Evolutionary conservation across 2,797 vertebrate species (phyloP).

Genomic region (Dallia pectoralis): DNA sequence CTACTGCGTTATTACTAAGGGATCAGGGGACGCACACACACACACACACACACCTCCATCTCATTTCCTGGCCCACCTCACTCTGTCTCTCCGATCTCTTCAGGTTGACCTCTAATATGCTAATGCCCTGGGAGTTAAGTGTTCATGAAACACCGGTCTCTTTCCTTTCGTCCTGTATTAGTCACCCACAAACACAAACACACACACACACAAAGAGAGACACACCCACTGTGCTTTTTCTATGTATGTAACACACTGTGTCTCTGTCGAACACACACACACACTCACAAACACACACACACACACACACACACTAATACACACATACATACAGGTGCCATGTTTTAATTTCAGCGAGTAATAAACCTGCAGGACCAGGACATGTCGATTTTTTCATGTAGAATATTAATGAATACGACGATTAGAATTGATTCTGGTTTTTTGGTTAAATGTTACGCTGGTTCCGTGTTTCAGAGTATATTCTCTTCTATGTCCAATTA

Average conservation of each 20-base stretch:
- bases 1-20: neutral
- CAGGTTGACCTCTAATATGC: slow-evolving; percentile 61
- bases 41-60: neutral
- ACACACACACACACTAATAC: slow-evolving; percentile 14
- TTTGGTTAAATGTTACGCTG: too few species aligned
- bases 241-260: too few species aligned
- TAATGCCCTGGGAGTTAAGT: slow-evolving; percentile 38
- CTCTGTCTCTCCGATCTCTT: slow-evolving; percentile 32
- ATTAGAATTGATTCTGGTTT: too few species aligned
- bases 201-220: slow-evolving; percentile 18
- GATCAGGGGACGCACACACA: slow-evolving; percentile 1
- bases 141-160: slow-evolving; percentile 5
- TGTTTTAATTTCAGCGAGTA: too few species aligned
- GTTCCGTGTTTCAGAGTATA: too few species aligned
- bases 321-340: slow-evolving; percentile 2
- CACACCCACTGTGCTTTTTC: slow-evolving; percentile 1
- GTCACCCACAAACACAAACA: slow-evolving; percentile 17
- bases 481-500: too few species aligned
- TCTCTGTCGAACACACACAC: slow-evolving; percentile 9
- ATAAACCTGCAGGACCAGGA: too few species aligned
- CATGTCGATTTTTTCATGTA: too few species aligned
- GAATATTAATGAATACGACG: too few species aligned
- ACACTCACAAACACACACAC: slow-evolving; percentile 22
- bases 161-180: slow-evolving; percentile 30
- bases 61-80: neutral